phyloP scores from a whole-genome alignment of 2,888 invertebrate species.

The Boloria euphrosyne region DNA sequence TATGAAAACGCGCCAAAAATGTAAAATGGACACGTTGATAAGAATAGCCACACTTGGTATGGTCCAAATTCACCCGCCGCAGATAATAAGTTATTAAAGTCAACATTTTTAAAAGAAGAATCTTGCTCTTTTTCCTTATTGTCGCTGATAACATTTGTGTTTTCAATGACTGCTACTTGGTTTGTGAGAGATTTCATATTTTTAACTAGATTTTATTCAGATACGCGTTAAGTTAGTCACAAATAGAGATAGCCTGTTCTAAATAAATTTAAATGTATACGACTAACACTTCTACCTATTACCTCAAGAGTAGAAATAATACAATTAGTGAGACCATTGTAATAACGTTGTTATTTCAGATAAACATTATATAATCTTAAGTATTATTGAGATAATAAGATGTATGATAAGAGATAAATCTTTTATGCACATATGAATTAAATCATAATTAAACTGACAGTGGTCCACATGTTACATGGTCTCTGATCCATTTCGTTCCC shows the following conservation, averaged over 20 bases:
- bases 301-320: background rate
- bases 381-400: conserved; percentile 10
- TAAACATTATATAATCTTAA: conserved; percentile 7
- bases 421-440: background rate
- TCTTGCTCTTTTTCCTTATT: conserved; percentile 41
- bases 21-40: conserved; percentile 59
- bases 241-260: background rate
- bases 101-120: conserved; percentile 8
- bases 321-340: background rate
- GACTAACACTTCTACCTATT: background rate
- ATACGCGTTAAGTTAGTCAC: no score
- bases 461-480: background rate
- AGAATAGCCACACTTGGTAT: conserved; percentile 57
- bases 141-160: background rate
- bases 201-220: background rate
- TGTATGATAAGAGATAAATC: background rate
- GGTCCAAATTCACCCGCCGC: conserved; percentile 62
- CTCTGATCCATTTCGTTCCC: no score
- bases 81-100: conserved; percentile 56
- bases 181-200: conserved; percentile 6
- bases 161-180: background rate
- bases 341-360: background rate
- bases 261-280: conserved; percentile 2
- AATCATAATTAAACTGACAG: background rate
- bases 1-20: conserved; percentile 58